Base-by-base conservation (phyloP, 2,113 vertebrate species). In the Podarcis muralis region DNA sequence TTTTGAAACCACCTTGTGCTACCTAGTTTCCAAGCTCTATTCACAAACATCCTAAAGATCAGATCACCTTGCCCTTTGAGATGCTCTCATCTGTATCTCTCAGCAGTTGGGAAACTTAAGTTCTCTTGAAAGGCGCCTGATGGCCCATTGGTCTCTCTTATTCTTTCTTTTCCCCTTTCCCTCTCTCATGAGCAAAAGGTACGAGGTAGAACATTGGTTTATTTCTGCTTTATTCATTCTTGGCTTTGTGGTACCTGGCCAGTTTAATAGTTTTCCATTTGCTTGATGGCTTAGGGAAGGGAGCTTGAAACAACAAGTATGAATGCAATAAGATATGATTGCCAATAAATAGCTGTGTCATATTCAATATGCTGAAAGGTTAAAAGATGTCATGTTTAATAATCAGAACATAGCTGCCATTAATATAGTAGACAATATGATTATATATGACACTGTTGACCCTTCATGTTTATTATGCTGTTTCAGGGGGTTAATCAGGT, bases 401-500 rank as follows among this genome's bases (percentile, higher is more conserved):
- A 88, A 83, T 82, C 0, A 92, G 71, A 87, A 85, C 48, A 5
- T 1, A 75, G 2, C 35, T 5, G 0, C 71, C 3, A 3, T 80
- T 90, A 91, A 37, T 83, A 16, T 13, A 88, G 0, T 81, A 69
- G 53, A 43, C 25, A 11, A 40, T 2, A 53, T 91, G 69, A 84
- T 86, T 37, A 59, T 40, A 0, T 93, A 11, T 65, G 18, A 23
- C 30, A 2, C 1, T 71, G 0, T 13, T 83, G 23, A 88, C 43
- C n/a, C 9, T 62, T 0, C 48, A 15, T 83, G 22, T 87, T 91
- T 85, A 48, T 90, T 12, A n/a, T n/a, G 37, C 48, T 77, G n/a
- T 79, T 85, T 86, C 71, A 83, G 2, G 88, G 40, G 18, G 9
- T 90, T 89, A 81, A 68, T 90, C 27, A 79, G 12, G 74, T 91